Evolutionary conservation across 2,113 vertebrate species (phyloP).

Genomic region (Eidolon helvum): DNA sequence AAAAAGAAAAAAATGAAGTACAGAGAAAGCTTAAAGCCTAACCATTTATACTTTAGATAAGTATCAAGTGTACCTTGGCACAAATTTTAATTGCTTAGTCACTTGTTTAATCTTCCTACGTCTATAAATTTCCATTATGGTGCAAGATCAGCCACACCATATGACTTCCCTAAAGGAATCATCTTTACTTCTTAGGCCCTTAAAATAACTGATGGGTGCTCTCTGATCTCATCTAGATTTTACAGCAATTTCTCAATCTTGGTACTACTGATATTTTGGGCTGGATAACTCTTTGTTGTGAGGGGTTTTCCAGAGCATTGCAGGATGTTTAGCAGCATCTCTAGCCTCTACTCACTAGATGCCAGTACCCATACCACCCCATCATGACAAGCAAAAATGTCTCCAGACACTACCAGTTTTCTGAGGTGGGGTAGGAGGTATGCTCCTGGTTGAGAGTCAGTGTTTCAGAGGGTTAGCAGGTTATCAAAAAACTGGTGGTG

Average conservation of each 20-base stretch:
- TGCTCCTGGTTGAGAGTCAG: not conserved
- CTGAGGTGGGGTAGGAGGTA: not conserved
- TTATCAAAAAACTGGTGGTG: not conserved
- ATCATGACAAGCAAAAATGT: not conserved
- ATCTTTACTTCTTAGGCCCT: not conserved
- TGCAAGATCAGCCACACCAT: not conserved
- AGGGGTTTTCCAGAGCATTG: not conserved
- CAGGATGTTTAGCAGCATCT: not conserved
- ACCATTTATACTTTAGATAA: not conserved
- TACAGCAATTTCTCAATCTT: not conserved
- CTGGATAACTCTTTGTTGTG: not conserved
- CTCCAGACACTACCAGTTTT: not conserved
- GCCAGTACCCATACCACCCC: not conserved
- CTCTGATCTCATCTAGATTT: not conserved
- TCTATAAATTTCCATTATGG: not conserved
- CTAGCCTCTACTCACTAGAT: not conserved
- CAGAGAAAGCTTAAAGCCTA: not conserved
- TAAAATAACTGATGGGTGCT: not conserved
- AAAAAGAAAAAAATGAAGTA: slow-evolving; percentile 22
- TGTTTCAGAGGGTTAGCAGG: not conserved
- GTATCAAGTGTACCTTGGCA: not conserved
- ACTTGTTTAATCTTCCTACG: not conserved
- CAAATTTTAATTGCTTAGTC: not conserved
- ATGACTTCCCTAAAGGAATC: not conserved
- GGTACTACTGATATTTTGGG: not conserved